These are phyloP conservation scores for Stenodera caucasica DNA, from an alignment of 2,888 invertebrate genomes.

Conservation along the genomic window DNA sequence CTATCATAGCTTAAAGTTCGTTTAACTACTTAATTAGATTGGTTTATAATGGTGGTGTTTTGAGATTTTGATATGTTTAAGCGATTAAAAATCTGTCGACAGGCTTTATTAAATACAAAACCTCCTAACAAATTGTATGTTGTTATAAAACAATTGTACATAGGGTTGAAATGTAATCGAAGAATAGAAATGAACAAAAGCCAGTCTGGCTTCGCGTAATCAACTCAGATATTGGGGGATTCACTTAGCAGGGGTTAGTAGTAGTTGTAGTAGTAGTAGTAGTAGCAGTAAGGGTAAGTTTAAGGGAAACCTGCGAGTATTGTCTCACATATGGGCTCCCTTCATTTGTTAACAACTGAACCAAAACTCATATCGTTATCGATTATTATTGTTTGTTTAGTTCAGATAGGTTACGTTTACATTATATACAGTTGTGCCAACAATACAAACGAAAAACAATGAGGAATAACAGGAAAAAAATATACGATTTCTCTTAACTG, in stretches of 20 bases:
- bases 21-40: no score
- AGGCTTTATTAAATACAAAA: background rate
- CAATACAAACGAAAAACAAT: background rate
- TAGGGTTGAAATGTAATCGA: constrained; percentile 38
- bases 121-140: background rate
- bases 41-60: background rate
- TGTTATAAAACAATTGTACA: constrained; percentile 39
- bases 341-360: constrained; percentile 50
- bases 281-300: constrained; percentile 18
- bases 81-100: background rate
- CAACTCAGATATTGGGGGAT: constrained; percentile 54
- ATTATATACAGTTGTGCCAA: constrained; percentile 1
- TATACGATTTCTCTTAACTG: constrained; percentile 34
- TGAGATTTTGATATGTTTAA: background rate
- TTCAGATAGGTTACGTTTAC: constrained; percentile 2
- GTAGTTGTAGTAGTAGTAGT: constrained; percentile 18
- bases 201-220: constrained; percentile 54
- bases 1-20: no score
- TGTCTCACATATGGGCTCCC: constrained; percentile 52
- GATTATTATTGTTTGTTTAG: constrained; percentile 49
- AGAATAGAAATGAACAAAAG: constrained; percentile 43
- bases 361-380: constrained; percentile 49
- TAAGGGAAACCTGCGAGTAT: constrained; percentile 39
- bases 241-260: constrained; percentile 51
- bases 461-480: constrained; percentile 19